Evolutionary conservation across 2,797 vertebrate species (phyloP), one percentile per base, ranked within the genome.

Genomic region (Sebastiscus albofasciatus): DNA sequence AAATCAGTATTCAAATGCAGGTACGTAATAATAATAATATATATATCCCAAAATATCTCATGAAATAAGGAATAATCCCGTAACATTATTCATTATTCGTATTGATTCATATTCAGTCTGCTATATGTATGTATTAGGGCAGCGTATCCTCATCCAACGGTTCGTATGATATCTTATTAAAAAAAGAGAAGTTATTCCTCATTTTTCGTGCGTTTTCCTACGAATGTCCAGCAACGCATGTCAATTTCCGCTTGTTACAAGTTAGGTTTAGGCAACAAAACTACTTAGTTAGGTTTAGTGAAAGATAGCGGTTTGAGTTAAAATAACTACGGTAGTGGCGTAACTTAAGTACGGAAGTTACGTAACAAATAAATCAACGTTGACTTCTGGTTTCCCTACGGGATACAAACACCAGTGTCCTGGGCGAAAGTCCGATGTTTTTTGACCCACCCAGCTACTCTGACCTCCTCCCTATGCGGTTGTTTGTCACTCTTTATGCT

Each of bases 21-120:
- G 42, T 0, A 18, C 18, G 42, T 0, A 0, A 46, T 46, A 46
- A 46, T 46, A 18, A 18, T 46, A 18, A 46, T 46, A 16, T 8
- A 46, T 46, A 0, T 18, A 46, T 46, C 42, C 42, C 42, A 18
- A 46, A 46, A 46, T 46, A 46, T 46, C 42, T 18, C 42, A 46
- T 46, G 42, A 2, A 0, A 46, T 46, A 46, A 46, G 0, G 42
- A 3, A 18, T 46, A 18, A 46, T 18, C 42, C 6, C 42, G 3
- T 16, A 46, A 46, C 16, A 46, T 46, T 46, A 18, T 46, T 46
- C 42, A 46, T 46, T 3, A 46, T 0, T 46, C 42, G 3, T 18
- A 46, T 46, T 46, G 24, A 24, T 24, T 46, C 3, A 46, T 46
- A 16, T 46, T 8, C 42, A 18, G 42, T 3, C 42, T 46, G 42